Base-by-base conservation (phyloP, 2,113 vertebrate species). In the Lamprologus speciosus region DNA sequence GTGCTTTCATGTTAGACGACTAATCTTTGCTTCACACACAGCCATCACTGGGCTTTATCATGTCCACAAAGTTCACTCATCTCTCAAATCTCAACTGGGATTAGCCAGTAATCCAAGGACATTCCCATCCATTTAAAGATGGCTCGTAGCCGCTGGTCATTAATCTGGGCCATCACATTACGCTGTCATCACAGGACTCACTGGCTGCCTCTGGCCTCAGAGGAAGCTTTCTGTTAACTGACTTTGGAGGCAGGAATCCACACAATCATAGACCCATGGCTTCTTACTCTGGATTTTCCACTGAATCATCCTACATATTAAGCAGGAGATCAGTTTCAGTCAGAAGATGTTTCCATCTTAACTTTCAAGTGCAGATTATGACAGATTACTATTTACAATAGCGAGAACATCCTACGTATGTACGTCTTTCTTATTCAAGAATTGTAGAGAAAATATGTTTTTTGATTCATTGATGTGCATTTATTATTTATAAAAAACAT, bases 81-180 rank as follows among this genome's bases (percentile, higher is more conserved):
- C 54, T 21, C 55, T 17, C 73, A 85, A 37, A 83, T 84, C 45
- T 87, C 73, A 31, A 3, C 60, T 28, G 60, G 84, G 89, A 91
- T 91, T 86, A 86, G 85, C 79, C 79, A 12, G 81, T 90, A 90
- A 91, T 91, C 88, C 88, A 84, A 75, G 57, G 57, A 54, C 79
- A 23, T n/a, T 86, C 85, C 68, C 54, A 40, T 81, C 87, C 82
- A 87, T 87, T 80, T 88, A 79, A 89, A 79, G 88, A 86, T 54
- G 82, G 57, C 60, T 5, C 1, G 12, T 70, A 53, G 37, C 73
- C 31, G 5, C 81, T 45, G 12, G 63, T 87, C 57, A 81, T 35
- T 88, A 85, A 91, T 91, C 70, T 78, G 5, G 28, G 40, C 28
- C 84, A n/a, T 47, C 85, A 85, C 86, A 55, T 88, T 28, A 63